Percentiles rank a stretch among this genome's conserved stretches.
Conservation (phyloP, 2,113 vertebrate genomes). For the Struthio camelus region DNA sequence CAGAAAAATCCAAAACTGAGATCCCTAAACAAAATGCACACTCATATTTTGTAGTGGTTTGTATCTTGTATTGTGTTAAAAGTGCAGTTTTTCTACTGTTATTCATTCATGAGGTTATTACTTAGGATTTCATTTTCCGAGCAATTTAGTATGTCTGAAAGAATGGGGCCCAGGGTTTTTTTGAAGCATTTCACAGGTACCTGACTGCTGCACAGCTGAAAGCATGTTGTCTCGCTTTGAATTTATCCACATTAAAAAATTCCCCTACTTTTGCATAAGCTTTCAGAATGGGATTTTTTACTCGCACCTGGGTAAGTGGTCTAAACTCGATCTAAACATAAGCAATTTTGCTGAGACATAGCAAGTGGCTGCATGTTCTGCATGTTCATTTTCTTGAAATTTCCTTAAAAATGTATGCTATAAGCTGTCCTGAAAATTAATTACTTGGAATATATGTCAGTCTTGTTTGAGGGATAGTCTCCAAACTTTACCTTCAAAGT, state of each 20-base stretch:
- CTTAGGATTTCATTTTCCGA: neutral
- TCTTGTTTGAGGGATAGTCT: neutral
- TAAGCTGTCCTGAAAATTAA: neutral
- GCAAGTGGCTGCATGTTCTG: neutral
- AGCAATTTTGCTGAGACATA: neutral
- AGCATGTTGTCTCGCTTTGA: neutral
- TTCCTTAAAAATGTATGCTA: neutral
- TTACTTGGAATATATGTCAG: neutral
- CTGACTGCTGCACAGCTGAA: neutral
- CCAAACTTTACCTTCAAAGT: conserved; percentile 8
- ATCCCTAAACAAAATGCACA: neutral
- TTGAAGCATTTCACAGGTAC: neutral
- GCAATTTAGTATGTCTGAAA: neutral
- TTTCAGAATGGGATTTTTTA: neutral
- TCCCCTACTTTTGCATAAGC: neutral
- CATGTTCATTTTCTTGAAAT: neutral
- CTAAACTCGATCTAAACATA: neutral
- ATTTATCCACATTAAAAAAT: neutral
- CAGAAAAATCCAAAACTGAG: neutral
- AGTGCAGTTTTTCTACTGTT: neutral
- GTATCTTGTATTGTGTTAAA: neutral
- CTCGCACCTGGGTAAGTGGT: neutral
- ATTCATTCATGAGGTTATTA: neutral
- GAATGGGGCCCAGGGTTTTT: neutral
- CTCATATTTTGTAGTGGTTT: neutral